Evolutionary conservation across 2,888 invertebrate genomes (phyloP), one percentile per base, ranked within the genome.

Genomic region (Melieria crassipennis): DNA sequence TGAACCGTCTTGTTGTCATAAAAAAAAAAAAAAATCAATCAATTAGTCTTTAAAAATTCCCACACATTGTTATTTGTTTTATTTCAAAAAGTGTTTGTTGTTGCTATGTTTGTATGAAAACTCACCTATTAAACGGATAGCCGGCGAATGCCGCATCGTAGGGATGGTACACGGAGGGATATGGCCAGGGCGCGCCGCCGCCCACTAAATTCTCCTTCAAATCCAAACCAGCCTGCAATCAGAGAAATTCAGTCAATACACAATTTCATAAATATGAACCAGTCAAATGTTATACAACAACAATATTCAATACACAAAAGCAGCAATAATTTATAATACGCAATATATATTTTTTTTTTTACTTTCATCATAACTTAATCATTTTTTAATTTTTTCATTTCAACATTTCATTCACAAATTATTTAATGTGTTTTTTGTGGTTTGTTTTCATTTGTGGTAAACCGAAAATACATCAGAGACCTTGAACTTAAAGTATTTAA

Each of bases 121-220:
- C 95, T 95, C 89, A 96, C 96, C 96, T 95, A 88, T 95, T 96
- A 89, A 97, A 97, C 77, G 96, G 95, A 89, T 97, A 97, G 80
- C 95, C 94, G 74, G 95, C 94, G 86, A 97, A 94, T 73, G 95
- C 94, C 73, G 95, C 93, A 83, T 97, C 97, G 88, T 97, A 97
- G 66, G 96, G 96, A 88, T 97, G 96, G 88, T 96, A 96, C 77
- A 96, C 94, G 58, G 95, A 92, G 70, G 95, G 94, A 87, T 96
- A 96, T 78, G 95, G 95, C 96, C 96, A 96, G 72, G 93, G 92
- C 72, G 94, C 93, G 70, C 92, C 94, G 66, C 89, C 89, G 65
- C 93, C 94, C 65, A 94, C 93, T 77, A 96, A 88, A 86, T 95
- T 95, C 87, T 96, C 96, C 88, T 96, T 96, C 82, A 96, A 89